These are phyloP conservation scores for Toxotes chatareus DNA, from an alignment of 2,113 vertebrate species.

Conservation along the genomic window DNA sequence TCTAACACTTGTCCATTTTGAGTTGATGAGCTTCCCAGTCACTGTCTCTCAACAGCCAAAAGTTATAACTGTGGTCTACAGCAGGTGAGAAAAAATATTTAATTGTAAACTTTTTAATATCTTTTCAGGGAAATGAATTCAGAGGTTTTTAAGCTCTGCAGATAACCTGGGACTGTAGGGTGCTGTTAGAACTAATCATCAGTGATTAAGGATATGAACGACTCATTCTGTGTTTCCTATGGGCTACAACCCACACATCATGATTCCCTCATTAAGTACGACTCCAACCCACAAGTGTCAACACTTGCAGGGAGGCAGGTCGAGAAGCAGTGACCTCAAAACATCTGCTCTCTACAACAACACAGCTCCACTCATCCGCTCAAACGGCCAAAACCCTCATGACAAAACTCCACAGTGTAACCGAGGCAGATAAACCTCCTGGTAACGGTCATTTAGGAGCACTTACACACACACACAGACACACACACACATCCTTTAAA, in stretches of 20 bases:
- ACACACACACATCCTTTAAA: slow-evolving; percentile 43
- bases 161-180: neutral
- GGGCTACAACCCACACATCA: slow-evolving; percentile 54
- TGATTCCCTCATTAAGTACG: slow-evolving; percentile 53
- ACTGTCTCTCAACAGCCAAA: no score
- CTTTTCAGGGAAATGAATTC: neutral
- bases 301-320: slow-evolving; percentile 42
- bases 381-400: slow-evolving; percentile 1
- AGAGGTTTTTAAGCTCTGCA: neutral
- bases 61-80: no score
- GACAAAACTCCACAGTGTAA: slow-evolving; percentile 9
- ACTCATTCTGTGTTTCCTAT: slow-evolving; percentile 22
- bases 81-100: no score
- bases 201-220: slow-evolving; percentile 10
- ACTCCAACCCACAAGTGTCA: slow-evolving; percentile 65
- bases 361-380: slow-evolving; percentile 37
- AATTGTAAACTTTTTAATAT: neutral
- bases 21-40: no score
- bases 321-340: slow-evolving; percentile 63
- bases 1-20: no score
- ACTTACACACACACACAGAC: slow-evolving; percentile 21
- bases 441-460: slow-evolving; percentile 12
- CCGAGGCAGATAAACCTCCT: slow-evolving; percentile 36
- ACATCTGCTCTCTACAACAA: slow-evolving; percentile 69
- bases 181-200: neutral